Evolutionary conservation across 2,113 vertebrate genomes (phyloP), one percentile per base, ranked within the genome.

Genomic region (Mus pahari): DNA sequence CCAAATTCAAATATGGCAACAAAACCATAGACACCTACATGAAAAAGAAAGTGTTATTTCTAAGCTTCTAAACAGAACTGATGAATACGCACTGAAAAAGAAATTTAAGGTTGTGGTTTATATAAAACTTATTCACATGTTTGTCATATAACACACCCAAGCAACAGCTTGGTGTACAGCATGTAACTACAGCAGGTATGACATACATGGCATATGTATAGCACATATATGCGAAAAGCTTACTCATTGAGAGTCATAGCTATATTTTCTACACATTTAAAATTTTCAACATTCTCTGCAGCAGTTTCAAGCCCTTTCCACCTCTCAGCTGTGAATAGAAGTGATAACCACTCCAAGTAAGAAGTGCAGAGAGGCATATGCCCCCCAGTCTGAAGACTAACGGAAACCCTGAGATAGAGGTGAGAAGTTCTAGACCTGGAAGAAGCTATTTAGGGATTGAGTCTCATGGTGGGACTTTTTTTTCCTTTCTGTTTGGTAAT

Each of bases 241-340:
- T 66, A 16, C 50, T 96, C 66, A 33, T 93, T 84, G 73, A 93
- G 73, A 96, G 79, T 73, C 60, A 48, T 82, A 86, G 58, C 53
- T 94, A 19, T 84, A n/a, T 39, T 86, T 94, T 93, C 70, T 82
- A 16, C 60, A 55, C 48, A 87, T 96, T 94, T 95, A 95, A 95
- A 96, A 92, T 94, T 91, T 39, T 96, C 81, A 89, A 7, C 14
- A 3, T 94, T 94, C 90, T 84, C 97, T 94, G 82, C 31, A 94
- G 77, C 68, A 89, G 26, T 94, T 94, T 94, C 82, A 91, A 93
- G 81, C 53, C 60, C 87, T 94, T 95, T 78, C 92, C 68, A 95
- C 92, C 77, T 96, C 91, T 96, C 77, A 87, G 55, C 89, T 95
- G 66, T 95, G 90, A 94, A 53, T 62, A 96, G 86, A 96, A 94